These are phyloP conservation scores for Cynoglossus semilaevis DNA, from an alignment of 2,113 vertebrate genomes.

Conservation along the genomic window DNA sequence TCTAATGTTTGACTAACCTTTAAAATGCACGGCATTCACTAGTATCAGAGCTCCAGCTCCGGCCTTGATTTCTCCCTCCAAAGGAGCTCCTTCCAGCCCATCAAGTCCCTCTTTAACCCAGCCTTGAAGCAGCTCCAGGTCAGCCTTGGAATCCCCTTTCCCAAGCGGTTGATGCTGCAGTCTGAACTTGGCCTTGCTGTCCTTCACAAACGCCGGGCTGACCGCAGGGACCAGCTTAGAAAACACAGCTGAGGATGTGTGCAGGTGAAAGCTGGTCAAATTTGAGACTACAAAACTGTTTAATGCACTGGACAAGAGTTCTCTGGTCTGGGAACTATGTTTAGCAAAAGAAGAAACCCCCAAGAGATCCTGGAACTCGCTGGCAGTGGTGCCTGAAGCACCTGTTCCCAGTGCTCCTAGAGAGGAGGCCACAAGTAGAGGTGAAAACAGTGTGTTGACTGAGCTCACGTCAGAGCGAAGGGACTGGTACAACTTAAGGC, in stretches of 20 bases:
- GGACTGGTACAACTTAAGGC: slow-evolving; percentile 58
- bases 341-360: slow-evolving; percentile 8
- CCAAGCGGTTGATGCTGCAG: slow-evolving; percentile 54
- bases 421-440: slow-evolving; percentile 61
- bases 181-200: slow-evolving; percentile 40
- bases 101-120: slow-evolving; percentile 60
- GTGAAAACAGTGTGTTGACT: slow-evolving; percentile 61
- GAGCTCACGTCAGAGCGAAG: slow-evolving; percentile 38
- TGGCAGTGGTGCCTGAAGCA: slow-evolving; percentile 52
- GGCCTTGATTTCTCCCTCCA: slow-evolving; percentile 38
- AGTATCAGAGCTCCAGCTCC: slow-evolving; percentile 60
- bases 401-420: slow-evolving; percentile 46
- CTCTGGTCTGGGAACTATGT: background rate
- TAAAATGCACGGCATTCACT: slow-evolving; percentile 60
- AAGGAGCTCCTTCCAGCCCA: slow-evolving; percentile 36
- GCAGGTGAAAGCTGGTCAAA: slow-evolving; percentile 52
- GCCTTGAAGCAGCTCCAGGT: slow-evolving; percentile 51
- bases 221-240: slow-evolving; percentile 47
- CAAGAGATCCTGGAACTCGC: slow-evolving; percentile 59
- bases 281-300: slow-evolving; percentile 41
- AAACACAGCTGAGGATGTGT: slow-evolving; percentile 55
- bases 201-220: slow-evolving; percentile 48
- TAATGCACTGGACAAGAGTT: slow-evolving; percentile 30
- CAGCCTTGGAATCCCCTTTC: slow-evolving; percentile 44
- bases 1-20: slow-evolving; percentile 53